Conservation (phyloP, 2,888 invertebrate genomes). For the Morpho helenor region DNA sequence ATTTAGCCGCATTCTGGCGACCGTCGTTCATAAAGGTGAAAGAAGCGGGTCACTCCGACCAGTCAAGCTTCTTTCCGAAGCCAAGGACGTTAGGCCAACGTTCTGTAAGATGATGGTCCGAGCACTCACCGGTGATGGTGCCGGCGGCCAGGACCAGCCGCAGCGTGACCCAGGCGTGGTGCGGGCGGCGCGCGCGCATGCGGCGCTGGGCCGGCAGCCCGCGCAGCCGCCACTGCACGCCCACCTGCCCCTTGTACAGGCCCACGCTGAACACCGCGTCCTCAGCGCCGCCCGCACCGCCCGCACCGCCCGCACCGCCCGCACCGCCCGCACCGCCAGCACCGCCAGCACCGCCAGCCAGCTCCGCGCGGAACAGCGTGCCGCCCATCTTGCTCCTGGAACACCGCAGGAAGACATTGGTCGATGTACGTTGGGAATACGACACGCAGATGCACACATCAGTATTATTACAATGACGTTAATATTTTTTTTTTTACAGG, state of each 20-base stretch:
- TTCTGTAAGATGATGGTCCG: too few species aligned
- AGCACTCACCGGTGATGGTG: constrained; percentile 32
- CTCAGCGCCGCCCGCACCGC: not conserved
- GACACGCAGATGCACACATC: too few species aligned
- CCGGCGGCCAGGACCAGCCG: constrained; percentile 30
- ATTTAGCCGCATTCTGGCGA: too few species aligned
- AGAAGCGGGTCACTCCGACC: too few species aligned
- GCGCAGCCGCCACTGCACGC: constrained; percentile 83
- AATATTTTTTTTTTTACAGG: too few species aligned
- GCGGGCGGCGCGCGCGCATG: constrained; percentile 49
- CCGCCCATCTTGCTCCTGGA: constrained; percentile 86
- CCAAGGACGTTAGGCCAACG: too few species aligned
- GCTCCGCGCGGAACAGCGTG: constrained; percentile 84
- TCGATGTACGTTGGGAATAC: too few species aligned
- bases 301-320: not conserved
- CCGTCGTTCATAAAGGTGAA: too few species aligned
- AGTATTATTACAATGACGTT: too few species aligned
- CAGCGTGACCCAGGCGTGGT: constrained; percentile 38
- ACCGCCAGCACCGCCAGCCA: constrained; percentile 20
- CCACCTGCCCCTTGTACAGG: constrained; percentile 83
- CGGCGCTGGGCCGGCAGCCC: constrained; percentile 42
- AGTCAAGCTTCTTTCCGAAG: not conserved
- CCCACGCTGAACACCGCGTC: constrained; percentile 82
- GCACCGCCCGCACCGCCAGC: constrained; percentile 32
- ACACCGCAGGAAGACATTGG: not conserved